Conservation (phyloP, 2,797 vertebrate species). For the Microcaecilia unicolor region DNA sequence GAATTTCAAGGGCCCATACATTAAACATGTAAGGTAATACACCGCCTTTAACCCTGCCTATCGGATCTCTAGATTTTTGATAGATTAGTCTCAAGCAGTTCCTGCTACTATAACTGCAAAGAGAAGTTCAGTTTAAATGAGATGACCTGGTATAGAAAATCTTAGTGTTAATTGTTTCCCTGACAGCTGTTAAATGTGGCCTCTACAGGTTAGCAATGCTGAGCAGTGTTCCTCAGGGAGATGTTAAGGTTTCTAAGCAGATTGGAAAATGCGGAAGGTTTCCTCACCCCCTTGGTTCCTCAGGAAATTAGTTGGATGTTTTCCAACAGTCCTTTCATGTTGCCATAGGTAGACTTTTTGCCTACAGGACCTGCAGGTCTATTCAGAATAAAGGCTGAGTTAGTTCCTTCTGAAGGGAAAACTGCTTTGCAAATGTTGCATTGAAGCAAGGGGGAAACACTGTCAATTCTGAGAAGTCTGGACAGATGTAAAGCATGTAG, state of each 20-base stretch:
- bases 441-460: background rate
- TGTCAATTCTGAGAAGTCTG: no score
- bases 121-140: background rate
- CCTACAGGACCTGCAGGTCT: background rate
- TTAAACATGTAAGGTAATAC: background rate
- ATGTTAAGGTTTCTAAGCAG: conserved; percentile 10
- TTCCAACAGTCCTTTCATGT: conserved; percentile 18
- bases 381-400: conserved; percentile 5
- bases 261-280: conserved; percentile 14
- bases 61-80: conserved; percentile 1
- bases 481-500: no score
- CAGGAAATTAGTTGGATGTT: conserved; percentile 22
- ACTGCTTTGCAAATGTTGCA: conserved; percentile 4
- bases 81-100: conserved; percentile 1
- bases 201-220: conserved; percentile 1
- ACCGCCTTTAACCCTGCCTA: background rate
- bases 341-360: conserved; percentile 7
- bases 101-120: background rate
- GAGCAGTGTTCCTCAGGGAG: conserved; percentile 5
- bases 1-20: background rate
- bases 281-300: conserved; percentile 16
- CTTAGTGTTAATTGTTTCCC: background rate
- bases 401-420: conserved; percentile 5
- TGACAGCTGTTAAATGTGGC: conserved; percentile 6
- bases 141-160: background rate